Percentiles rank a stretch among this genome's conserved stretches.
Evolutionary conservation across 1,140 invertebrate genomes (phyloP).

Genomic region (Arion vulgaris): DNA sequence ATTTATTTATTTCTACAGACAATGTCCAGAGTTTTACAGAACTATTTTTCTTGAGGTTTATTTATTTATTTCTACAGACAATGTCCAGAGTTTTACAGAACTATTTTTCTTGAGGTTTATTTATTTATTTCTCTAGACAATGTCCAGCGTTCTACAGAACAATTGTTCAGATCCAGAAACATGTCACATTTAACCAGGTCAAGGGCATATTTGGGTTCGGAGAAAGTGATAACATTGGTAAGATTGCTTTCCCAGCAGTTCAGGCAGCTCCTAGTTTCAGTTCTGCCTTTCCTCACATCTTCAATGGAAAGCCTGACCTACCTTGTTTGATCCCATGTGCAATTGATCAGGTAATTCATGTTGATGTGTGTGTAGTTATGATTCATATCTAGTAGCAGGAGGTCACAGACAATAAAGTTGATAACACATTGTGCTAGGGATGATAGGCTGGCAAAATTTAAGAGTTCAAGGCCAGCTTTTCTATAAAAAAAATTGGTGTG

Average conservation of each 20-base stretch:
- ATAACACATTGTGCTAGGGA: too few species aligned
- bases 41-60: too few species aligned
- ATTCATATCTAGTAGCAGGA: too few species aligned
- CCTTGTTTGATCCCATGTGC: conserved; percentile 97
- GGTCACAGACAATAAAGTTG: too few species aligned
- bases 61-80: too few species aligned
- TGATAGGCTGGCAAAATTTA: too few species aligned
- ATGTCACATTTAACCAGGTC: conserved; percentile 95
- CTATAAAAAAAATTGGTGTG: too few species aligned
- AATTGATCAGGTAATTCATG: conserved; percentile 90
- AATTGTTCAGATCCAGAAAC: conserved; percentile 91
- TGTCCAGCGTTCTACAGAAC: conserved; percentile 91
- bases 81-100: too few species aligned
- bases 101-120: too few species aligned
- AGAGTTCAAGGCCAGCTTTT: too few species aligned
- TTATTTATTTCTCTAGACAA: conserved; percentile 75
- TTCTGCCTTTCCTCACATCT: conserved; percentile 96
- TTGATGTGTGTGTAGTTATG: background rate
- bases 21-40: too few species aligned
- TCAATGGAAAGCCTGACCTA: conserved; percentile 83
- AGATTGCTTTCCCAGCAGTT: conserved; percentile 96
- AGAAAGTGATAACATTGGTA: conserved; percentile 94
- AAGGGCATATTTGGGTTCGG: conserved; percentile 97
- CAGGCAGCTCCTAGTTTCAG: conserved; percentile 97
- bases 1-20: too few species aligned